A percentile compares a stretch with the other conserved stretches of the same genome.
phyloP scores from a whole-genome alignment of 1,140 invertebrate species.

The Apocrypta bakeri region DNA sequence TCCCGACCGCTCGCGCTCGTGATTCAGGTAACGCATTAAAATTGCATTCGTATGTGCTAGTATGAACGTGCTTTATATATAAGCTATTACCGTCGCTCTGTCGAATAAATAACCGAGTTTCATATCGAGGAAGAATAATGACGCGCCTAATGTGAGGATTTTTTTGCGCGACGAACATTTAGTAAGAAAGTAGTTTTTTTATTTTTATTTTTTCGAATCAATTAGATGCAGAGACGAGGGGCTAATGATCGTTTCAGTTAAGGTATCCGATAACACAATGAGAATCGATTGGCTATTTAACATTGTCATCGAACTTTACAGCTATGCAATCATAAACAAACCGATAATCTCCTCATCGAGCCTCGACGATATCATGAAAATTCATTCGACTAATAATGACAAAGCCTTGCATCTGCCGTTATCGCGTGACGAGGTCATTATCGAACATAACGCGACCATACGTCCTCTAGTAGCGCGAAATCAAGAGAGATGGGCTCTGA shows the following conservation, averaged over 20 bases:
- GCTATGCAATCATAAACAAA: neutral
- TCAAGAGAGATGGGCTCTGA: neutral
- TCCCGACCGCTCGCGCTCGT: slow-evolving; percentile 55
- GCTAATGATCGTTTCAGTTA: too few species aligned
- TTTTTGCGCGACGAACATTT: too few species aligned
- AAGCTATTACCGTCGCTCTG: neutral
- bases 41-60: slow-evolving; percentile 56
- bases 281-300: neutral
- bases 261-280: neutral
- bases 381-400: slow-evolving; percentile 40
- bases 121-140: neutral
- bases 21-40: slow-evolving; percentile 66
- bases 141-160: neutral
- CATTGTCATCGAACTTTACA: neutral
- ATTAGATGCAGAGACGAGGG: neutral
- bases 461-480: too few species aligned
- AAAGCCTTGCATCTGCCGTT: slow-evolving; percentile 28
- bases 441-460: slow-evolving; percentile 46
- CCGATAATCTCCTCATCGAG: neutral
- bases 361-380: slow-evolving; percentile 35
- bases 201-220: neutral
- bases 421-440: slow-evolving; percentile 52
- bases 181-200: too few species aligned
- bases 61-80: slow-evolving; percentile 29
- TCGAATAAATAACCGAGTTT: neutral